Evolutionary conservation across 1,140 invertebrate genomes (phyloP).

Genomic region (Neotoxoptera formosana): DNA sequence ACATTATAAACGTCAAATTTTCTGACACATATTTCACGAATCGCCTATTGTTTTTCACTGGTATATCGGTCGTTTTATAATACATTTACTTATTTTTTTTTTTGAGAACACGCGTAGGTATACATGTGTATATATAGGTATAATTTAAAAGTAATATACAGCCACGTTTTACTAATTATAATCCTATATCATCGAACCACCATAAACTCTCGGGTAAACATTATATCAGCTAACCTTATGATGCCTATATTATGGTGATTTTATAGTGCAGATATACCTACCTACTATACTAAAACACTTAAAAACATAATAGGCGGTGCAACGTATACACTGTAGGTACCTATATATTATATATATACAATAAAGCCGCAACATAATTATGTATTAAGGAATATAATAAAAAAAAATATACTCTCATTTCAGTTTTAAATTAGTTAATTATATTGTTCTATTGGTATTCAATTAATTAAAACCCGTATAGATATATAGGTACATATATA

Average conservation of each 20-base stretch:
- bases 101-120: background rate
- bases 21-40: constrained; percentile 39
- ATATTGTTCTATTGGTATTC: background rate
- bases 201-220: background rate
- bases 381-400: background rate
- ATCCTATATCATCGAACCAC: background rate
- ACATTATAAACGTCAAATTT: constrained; percentile 31
- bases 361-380: background rate
- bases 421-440: background rate
- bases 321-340: no score
- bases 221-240: background rate
- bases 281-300: background rate
- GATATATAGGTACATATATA: no score
- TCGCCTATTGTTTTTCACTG: constrained; percentile 40
- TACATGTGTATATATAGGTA: background rate
- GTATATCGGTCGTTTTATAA: background rate
- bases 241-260: background rate
- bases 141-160: background rate
- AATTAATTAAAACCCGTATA: background rate
- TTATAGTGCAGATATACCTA: background rate
- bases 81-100: background rate
- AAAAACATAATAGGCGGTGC: background rate
- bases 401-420: background rate
- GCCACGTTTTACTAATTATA: background rate
- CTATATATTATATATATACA: background rate